Conservation (phyloP, 2,113 vertebrate species). For the Anser brachyrhynchus region DNA sequence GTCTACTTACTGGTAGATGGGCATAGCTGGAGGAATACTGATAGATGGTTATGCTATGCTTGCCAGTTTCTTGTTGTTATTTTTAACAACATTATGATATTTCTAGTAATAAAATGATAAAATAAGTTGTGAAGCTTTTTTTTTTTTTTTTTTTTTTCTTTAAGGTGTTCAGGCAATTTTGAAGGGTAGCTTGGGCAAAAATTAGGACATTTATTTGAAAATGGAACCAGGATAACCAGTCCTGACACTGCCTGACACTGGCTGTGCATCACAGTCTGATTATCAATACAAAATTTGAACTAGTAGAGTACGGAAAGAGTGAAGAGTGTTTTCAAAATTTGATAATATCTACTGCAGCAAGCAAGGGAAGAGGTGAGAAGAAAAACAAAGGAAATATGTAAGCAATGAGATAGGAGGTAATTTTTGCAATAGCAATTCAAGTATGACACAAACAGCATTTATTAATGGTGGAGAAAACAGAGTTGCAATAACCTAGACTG, state of each 20-base stretch:
- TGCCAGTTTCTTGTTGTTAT: not conserved
- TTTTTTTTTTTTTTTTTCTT: not conserved
- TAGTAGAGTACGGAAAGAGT: not conserved
- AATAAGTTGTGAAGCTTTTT: not conserved
- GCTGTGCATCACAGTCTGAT: not conserved
- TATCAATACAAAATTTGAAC: not conserved
- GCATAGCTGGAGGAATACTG: not conserved
- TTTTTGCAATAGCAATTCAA: not conserved
- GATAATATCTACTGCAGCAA: not conserved
- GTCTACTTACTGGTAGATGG: not conserved
- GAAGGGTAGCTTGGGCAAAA: not conserved
- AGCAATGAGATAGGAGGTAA: not conserved
- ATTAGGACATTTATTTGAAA: not conserved
- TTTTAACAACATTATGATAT: not conserved
- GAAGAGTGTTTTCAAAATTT: not conserved
- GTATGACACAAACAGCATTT: fast-evolving
- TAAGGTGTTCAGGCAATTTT: not conserved
- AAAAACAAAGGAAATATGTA: not conserved
- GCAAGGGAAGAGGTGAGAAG: not conserved
- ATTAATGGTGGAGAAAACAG: fast-evolving
- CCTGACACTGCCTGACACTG: not conserved
- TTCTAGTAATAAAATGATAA: not conserved
- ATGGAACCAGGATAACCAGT: not conserved
- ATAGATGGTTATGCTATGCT: not conserved
- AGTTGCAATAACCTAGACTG: not conserved